Conservation (phyloP, 2,888 invertebrate genomes). For the Reticulitermes lucifugus region DNA sequence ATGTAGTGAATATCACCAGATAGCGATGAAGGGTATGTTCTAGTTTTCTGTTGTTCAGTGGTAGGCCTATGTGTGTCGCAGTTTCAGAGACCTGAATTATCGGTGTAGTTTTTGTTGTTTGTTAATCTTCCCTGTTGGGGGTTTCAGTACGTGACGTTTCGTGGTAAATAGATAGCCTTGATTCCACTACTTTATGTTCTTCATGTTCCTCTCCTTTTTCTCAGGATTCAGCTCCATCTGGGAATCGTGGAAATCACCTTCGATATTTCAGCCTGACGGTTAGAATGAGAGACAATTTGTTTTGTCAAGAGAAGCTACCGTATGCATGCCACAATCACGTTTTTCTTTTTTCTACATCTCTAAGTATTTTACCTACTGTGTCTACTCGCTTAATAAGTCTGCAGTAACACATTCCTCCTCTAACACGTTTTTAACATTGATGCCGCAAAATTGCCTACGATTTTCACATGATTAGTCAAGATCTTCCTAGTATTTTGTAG, state of each 20-base stretch:
- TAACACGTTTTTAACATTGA: neutral
- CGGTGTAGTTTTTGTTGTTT: neutral
- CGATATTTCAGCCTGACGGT: conserved; percentile 18
- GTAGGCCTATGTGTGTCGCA: neutral
- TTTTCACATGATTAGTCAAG: conserved; percentile 23
- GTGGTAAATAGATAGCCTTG: conserved; percentile 20
- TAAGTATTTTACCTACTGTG: neutral
- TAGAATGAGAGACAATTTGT: conserved; percentile 13
- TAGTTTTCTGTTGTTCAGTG: neutral
- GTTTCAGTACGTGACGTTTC: neutral
- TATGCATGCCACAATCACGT: neutral
- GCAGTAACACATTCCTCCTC: neutral
- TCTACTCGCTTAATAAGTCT: conserved; percentile 4
- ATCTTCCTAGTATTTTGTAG: neutral
- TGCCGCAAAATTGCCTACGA: neutral
- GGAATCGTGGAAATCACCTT: conserved; percentile 22
- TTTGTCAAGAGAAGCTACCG: conserved; percentile 10
- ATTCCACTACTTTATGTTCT: neutral
- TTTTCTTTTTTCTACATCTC: neutral
- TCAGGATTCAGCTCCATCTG: conserved; percentile 21
- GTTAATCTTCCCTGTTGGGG: neutral
- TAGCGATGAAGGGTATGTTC: neutral
- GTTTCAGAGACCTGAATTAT: conserved; percentile 4
- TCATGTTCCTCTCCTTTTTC: neutral
- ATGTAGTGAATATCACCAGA: too few relatives aligned